phyloP scores from a whole-genome alignment of 2,113 vertebrate genomes.

The Vidua chalybeata region DNA sequence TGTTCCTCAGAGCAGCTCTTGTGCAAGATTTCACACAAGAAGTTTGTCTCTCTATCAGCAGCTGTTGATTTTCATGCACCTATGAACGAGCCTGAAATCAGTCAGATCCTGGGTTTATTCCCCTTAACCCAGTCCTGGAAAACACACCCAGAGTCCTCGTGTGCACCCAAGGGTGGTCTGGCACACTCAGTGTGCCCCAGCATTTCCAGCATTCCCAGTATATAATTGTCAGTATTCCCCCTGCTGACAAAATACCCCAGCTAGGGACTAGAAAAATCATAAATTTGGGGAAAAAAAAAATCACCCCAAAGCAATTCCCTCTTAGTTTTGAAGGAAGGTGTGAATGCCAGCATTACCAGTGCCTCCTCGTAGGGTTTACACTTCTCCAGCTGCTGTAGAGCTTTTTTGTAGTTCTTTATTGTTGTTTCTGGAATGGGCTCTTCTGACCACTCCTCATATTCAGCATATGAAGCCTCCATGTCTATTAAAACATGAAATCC shows the following conservation, averaged over 20 bases:
- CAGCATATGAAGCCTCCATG: slow-evolving; percentile 90
- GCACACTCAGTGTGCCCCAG: accelerated
- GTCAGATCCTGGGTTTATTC: neutral
- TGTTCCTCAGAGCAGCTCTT: neutral
- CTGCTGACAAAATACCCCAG: neutral
- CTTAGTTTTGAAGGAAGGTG: neutral
- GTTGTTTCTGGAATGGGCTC: slow-evolving; percentile 78
- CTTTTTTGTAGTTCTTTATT: slow-evolving; percentile 83
- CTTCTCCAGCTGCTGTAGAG: slow-evolving; percentile 85
- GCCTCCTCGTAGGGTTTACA: slow-evolving; percentile 86
- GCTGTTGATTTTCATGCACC: neutral
- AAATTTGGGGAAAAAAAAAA: too few species aligned
- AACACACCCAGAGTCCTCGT: neutral
- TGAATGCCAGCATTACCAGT: slow-evolving; percentile 77
- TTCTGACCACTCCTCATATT: slow-evolving; percentile 95
- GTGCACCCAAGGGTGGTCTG: neutral
- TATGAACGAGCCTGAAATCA: neutral
- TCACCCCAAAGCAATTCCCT: neutral
- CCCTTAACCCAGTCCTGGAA: neutral
- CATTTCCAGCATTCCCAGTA: neutral
- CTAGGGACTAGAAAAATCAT: neutral
- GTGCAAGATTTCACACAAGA: neutral
- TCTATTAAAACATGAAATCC: slow-evolving; percentile 65
- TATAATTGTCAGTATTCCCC: neutral
- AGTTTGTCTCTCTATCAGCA: neutral